phyloP scores from a whole-genome alignment of 23 tunicate genomes.

The Trididemnum clinides region DNA sequence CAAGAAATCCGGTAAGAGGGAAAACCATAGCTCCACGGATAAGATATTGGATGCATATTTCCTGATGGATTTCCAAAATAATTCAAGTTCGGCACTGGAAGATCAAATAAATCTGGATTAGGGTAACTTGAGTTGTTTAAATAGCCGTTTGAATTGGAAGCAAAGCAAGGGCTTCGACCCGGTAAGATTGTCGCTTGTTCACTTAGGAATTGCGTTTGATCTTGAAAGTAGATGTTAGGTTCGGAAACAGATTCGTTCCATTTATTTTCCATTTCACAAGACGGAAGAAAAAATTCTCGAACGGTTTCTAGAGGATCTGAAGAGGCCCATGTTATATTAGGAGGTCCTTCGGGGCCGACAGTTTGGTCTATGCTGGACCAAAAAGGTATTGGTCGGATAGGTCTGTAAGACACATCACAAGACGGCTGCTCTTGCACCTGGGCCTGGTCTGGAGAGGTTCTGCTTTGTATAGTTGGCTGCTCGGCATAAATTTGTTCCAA shows the following conservation, averaged over 20 bases:
- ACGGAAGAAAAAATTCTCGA: not conserved
- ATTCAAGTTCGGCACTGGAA: no score
- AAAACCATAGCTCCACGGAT: no score
- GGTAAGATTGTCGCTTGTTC: constrained; percentile 72
- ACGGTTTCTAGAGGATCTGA: constrained; percentile 42
- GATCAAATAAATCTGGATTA: no score
- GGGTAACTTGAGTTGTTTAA: no score
- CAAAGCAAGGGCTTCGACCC: constrained; percentile 49
- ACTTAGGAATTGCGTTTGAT: constrained; percentile 70
- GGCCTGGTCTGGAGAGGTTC: not conserved
- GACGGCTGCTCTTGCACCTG: not conserved
- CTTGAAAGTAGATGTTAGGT: constrained; percentile 2
- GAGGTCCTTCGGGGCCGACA: constrained; percentile 87
- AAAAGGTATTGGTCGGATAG: not conserved
- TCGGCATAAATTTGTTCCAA: no score
- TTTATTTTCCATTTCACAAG: not conserved
- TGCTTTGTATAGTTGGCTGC: not conserved
- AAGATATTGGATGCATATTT: no score
- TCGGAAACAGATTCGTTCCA: not conserved
- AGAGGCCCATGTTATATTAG: constrained; percentile 65
- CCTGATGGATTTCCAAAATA: no score
- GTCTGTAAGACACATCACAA: not conserved
- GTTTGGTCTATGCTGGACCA: constrained; percentile 58
- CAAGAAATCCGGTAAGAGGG: no score
- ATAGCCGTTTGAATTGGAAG: no score